phyloP scores from a whole-genome alignment of 1,140 invertebrate species.

The Gonioctena quinquepunctata region DNA sequence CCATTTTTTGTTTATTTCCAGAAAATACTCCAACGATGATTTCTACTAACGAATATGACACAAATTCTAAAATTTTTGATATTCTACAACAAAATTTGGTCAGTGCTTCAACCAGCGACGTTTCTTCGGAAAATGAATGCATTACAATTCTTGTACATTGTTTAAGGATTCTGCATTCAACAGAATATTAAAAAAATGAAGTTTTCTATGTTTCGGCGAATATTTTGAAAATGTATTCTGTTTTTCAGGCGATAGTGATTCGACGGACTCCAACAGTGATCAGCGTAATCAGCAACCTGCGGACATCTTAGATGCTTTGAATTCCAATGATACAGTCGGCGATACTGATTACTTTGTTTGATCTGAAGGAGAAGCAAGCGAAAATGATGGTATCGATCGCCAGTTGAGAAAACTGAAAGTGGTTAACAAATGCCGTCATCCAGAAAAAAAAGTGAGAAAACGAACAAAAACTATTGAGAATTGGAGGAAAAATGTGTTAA shows the following conservation, averaged over 20 bases:
- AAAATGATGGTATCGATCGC: too few relatives aligned
- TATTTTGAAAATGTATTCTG: too few relatives aligned
- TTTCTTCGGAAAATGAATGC: neutral
- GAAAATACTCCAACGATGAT: neutral
- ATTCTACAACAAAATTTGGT: too few relatives aligned
- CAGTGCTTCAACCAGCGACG: too few relatives aligned
- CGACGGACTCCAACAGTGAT: too few relatives aligned
- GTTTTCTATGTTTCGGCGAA: too few relatives aligned
- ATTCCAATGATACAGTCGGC: too few relatives aligned
- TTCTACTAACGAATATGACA: neutral
- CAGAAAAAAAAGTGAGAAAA: neutral
- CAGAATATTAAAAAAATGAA: neutral
- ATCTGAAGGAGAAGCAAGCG: neutral
- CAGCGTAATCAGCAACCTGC: too few relatives aligned
- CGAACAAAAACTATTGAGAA: neutral
- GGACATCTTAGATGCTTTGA: too few relatives aligned
- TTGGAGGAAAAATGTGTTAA: conserved; percentile 3
- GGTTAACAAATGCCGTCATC: neutral
- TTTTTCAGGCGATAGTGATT: too few relatives aligned
- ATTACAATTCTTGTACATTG: neutral
- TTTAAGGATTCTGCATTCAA: neutral
- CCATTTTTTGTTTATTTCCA: neutral
- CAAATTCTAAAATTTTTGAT: neutral
- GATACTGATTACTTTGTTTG: neutral
- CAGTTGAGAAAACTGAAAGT: too few relatives aligned